Evolutionary conservation across 1,140 invertebrate species (phyloP).

Genomic region (Palaemon carinicauda): DNA sequence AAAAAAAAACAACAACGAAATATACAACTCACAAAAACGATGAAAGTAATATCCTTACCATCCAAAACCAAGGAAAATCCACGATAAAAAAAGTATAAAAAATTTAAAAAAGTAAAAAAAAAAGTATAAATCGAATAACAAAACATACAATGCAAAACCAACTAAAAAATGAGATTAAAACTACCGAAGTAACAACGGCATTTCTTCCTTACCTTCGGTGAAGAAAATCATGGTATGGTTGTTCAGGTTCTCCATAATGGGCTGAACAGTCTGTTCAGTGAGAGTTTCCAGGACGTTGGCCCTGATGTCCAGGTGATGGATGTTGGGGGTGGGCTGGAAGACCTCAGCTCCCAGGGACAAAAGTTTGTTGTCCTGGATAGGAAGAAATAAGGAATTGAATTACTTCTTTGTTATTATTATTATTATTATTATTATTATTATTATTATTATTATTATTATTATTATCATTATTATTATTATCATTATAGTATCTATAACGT

Average conservation of each 20-base stretch:
- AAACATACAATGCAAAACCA: neutral
- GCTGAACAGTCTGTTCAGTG: slow-evolving; percentile 75
- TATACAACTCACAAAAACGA: no score
- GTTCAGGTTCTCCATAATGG: slow-evolving; percentile 78
- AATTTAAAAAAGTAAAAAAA: neutral
- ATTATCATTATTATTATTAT: no score
- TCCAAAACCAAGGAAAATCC: no score
- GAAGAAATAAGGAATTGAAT: no score
- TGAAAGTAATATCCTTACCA: no score
- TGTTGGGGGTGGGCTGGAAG: slow-evolving; percentile 72
- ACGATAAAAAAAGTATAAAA: neutral
- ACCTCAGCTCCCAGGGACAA: slow-evolving; percentile 72
- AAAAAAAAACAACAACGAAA: no score
- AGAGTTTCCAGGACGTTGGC: slow-evolving; percentile 78
- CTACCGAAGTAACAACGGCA: no score
- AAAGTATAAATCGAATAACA: neutral
- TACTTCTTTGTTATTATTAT: no score
- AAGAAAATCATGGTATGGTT: slow-evolving; percentile 76
- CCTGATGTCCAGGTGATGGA: slow-evolving; percentile 77
- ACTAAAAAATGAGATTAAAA: no score
- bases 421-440: no score
- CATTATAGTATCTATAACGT: no score
- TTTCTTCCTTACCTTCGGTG: slow-evolving; percentile 74
- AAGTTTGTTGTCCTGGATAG: slow-evolving; percentile 73
- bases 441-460: no score